Percentiles rank a stretch among this genome's conserved stretches.
Conservation (phyloP, 1,140 invertebrate genomes). For the Trypoxylus dichotomus region DNA sequence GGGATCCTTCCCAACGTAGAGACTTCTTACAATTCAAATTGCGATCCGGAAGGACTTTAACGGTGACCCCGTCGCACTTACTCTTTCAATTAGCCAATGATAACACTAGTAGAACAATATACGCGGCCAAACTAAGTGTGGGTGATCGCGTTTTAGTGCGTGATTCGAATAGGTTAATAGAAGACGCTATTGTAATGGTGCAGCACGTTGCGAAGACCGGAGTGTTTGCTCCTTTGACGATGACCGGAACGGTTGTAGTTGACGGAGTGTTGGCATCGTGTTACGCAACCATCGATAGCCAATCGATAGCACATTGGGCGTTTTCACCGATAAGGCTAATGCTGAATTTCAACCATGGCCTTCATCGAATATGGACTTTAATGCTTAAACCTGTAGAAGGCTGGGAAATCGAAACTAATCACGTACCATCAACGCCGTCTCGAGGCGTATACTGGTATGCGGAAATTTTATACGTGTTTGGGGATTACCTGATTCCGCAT, state of each 20-base stretch:
- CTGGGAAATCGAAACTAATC: constrained; percentile 36
- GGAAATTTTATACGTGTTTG: constrained; percentile 71
- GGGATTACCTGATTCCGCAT: constrained; percentile 67
- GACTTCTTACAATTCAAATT: constrained; percentile 75
- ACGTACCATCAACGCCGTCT: constrained; percentile 34
- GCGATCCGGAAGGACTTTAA: constrained; percentile 65
- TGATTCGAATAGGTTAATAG: constrained; percentile 56
- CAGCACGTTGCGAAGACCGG: constrained; percentile 65
- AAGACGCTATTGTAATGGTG: constrained; percentile 66
- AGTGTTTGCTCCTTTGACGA: constrained; percentile 88
- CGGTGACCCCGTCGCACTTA: constrained; percentile 84
- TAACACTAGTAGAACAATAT: constrained; percentile 56
- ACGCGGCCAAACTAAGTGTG: constrained; percentile 61
- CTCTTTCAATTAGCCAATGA: constrained; percentile 57
- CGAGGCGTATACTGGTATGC: constrained; percentile 87
- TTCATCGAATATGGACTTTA: constrained; percentile 49
- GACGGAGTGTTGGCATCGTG: constrained; percentile 91
- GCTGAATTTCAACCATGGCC: constrained; percentile 53
- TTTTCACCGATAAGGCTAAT: constrained; percentile 76
- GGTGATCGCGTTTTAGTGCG: constrained; percentile 58
- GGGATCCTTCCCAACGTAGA: constrained; percentile 65
- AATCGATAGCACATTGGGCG: constrained; percentile 79
- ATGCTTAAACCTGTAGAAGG: constrained; percentile 42
- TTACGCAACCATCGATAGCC: constrained; percentile 88
- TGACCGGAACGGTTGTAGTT: constrained; percentile 84